Percentiles rank a stretch among this genome's conserved stretches.
Evolutionary conservation across 2,797 vertebrate species (phyloP).

Genomic region (Sphenodon punctatus): DNA sequence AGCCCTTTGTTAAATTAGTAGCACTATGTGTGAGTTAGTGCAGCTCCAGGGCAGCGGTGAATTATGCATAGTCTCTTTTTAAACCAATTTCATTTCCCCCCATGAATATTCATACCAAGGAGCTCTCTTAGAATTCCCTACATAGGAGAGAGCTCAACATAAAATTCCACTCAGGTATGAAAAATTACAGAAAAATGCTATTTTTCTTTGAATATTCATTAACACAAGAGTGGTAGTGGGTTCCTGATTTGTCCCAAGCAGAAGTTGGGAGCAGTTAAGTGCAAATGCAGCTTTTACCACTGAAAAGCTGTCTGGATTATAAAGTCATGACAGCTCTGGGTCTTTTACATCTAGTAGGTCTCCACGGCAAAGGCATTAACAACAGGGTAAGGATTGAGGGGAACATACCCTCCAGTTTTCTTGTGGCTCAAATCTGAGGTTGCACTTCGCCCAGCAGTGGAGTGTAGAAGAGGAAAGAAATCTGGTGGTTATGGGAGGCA

Average conservation of each 20-base stretch:
- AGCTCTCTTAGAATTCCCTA: conserved; percentile 27
- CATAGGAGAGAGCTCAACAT: not conserved
- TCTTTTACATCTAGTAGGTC: too few relatives aligned
- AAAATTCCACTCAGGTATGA: not conserved
- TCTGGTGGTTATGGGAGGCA: too few relatives aligned
- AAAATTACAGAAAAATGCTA: not conserved
- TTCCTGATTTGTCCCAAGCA: not conserved
- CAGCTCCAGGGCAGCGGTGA: conserved; percentile 49
- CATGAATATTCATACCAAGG: conserved; percentile 67
- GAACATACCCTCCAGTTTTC: too few relatives aligned
- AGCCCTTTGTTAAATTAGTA: conserved; percentile 36
- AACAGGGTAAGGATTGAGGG: too few relatives aligned
- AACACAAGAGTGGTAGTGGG: not conserved
- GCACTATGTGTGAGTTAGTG: conserved; percentile 44
- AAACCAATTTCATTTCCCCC: conserved; percentile 40
- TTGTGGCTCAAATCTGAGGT: too few relatives aligned
- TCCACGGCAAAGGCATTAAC: too few relatives aligned
- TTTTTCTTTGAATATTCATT: not conserved
- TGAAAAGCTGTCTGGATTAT: too few relatives aligned
- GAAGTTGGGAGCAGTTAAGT: not conserved
- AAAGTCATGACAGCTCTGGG: too few relatives aligned
- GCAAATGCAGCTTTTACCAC: too few relatives aligned
- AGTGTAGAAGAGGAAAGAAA: too few relatives aligned
- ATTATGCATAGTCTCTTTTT: conserved; percentile 66
- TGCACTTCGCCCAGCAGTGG: too few relatives aligned